These are phyloP conservation scores for Pelmatolapia mariae DNA, from an alignment of 2,113 vertebrate genomes.

Conservation along the genomic window DNA sequence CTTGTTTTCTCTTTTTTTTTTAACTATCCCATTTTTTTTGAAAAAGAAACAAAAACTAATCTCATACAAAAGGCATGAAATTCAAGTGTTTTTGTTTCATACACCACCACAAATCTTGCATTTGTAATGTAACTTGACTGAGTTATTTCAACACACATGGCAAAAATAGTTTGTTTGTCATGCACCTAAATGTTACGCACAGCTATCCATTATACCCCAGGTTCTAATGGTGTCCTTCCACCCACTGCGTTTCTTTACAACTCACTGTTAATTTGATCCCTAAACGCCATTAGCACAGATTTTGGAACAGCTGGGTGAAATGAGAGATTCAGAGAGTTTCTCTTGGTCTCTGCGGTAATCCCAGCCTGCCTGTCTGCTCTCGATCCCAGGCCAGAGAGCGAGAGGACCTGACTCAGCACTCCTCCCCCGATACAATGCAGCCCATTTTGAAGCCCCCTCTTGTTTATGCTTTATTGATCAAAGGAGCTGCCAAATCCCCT, in stretches of 20 bases:
- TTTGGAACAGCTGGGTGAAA: conserved; percentile 60
- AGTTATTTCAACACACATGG: neutral
- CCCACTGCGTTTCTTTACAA: neutral
- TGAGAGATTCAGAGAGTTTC: conserved; percentile 44
- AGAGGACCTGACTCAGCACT: conserved; percentile 77
- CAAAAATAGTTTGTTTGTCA: neutral
- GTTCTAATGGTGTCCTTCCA: neutral
- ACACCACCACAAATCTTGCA: neutral
- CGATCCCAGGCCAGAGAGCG: conserved; percentile 56
- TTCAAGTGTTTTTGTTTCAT: conserved; percentile 7
- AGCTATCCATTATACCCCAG: neutral
- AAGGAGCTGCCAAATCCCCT: conserved; percentile 81
- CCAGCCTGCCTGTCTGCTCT: conserved; percentile 60
- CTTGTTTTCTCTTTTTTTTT: conserved; percentile 42
- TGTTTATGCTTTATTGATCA: conserved; percentile 91
- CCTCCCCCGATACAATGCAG: conserved; percentile 74
- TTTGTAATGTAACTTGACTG: neutral
- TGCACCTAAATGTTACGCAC: neutral
- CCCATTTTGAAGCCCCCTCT: conserved; percentile 82
- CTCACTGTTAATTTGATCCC: conserved; percentile 35
- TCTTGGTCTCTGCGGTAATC: conserved; percentile 52
- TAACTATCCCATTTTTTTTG: conserved; percentile 6
- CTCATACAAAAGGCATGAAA: conserved; percentile 14
- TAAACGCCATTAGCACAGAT: conserved; percentile 30
- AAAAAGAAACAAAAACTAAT: neutral